Evolutionary conservation across 2,797 vertebrate genomes (phyloP), one percentile per base, ranked within the genome.

Genomic region (Anguilla obscura): DNA sequence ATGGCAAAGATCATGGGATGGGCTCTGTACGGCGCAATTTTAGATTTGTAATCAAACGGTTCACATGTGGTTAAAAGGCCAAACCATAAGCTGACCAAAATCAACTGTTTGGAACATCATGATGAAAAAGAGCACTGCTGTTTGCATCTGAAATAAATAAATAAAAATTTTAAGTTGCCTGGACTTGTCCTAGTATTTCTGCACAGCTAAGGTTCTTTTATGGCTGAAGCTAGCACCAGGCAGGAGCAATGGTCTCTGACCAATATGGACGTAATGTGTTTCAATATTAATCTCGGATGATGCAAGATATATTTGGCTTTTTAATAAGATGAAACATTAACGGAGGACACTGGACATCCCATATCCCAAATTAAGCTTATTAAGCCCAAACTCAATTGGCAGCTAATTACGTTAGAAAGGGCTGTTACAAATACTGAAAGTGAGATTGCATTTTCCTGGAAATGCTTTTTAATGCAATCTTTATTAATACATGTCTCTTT

Each of bases 391-490:
- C 74, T 79, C 7, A 79, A 79, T 79, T 79, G 33, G 74, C 3
- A 36, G 36, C 10, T 40, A 40, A 79, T 79, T 79, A 40, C 16
- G 0, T 40, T 79, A 45, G 74, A 24, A 45, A 40, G 4, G 36
- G 21, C 33, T 45, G 16, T 45, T 45, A 21, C 74, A 40, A 40
- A 79, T 79, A 45, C 33, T 40, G 36, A 8, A 18, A 21, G 33
- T 21, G 33, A 40, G 4, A 40, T 40, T 79, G 12, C 36, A 40
- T 21, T 79, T 79, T 79, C 74, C 74, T 21, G 33, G 36, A 79
- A 79, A 79, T 79, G 74, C 16, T 79, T 79, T 79, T 40, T 79
- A 79, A 79, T 71, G 9, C 33, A 79, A 21, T 79, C 33, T 40
- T 45, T 45, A 79, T 79, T 79, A 76, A 36, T 33, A 76, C 33